Percentiles rank a stretch among this genome's conserved stretches.
phyloP scores from a whole-genome alignment of 2,888 invertebrate species.

The Carabus problematicus region DNA sequence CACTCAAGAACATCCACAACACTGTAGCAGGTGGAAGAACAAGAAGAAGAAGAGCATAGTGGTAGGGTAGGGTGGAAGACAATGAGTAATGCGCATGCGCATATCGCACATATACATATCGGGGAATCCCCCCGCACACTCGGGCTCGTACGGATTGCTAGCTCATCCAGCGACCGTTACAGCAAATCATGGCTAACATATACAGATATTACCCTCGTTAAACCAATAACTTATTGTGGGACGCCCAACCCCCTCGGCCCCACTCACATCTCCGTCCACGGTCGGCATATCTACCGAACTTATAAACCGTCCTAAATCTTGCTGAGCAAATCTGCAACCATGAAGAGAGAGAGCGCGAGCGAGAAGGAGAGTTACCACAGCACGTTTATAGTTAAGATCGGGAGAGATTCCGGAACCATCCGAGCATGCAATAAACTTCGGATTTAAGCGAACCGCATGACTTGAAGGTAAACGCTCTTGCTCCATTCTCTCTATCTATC shows the following conservation, averaged over 20 bases:
- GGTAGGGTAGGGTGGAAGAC: too few relatives aligned
- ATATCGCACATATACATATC: too few relatives aligned
- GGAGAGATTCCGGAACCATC: constrained; percentile 55
- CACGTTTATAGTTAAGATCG: constrained; percentile 55
- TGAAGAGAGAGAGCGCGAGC: constrained; percentile 40
- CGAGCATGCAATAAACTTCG: constrained; percentile 58
- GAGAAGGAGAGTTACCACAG: not conserved
- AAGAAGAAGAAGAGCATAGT: too few relatives aligned
- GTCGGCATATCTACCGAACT: constrained; percentile 52
- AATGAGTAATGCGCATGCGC: not conserved
- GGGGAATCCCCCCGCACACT: too few relatives aligned
- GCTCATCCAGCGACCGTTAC: constrained; percentile 26
- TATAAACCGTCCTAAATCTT: constrained; percentile 58
- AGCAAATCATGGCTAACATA: constrained; percentile 56
- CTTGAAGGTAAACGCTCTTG: constrained; percentile 56
- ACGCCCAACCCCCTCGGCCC: constrained; percentile 14
- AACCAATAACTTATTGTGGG: constrained; percentile 57
- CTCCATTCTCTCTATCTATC: constrained; percentile 24
- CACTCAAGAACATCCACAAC: too few relatives aligned
- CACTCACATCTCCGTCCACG: constrained; percentile 5
- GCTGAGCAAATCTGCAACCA: constrained; percentile 56
- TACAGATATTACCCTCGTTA: constrained; percentile 55
- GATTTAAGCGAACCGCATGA: constrained; percentile 59
- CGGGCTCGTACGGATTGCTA: too few relatives aligned
- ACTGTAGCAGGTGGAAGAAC: too few relatives aligned